Base-by-base conservation (phyloP, 2,888 invertebrate species). In the Drosophila fungiperda region DNA sequence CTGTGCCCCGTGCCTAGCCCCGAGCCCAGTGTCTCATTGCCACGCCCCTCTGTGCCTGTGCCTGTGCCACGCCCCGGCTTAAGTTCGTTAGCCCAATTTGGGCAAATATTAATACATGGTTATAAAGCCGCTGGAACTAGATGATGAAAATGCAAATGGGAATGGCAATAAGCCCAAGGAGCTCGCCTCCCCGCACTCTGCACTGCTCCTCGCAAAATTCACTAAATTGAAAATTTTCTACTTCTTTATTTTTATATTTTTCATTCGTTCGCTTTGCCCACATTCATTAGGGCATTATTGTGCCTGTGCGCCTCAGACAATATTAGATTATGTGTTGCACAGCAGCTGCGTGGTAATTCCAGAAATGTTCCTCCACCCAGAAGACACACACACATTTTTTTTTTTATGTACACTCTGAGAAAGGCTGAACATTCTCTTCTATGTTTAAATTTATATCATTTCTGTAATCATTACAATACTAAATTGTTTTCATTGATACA, bases 71-170 rank as follows among this genome's bases (percentile, higher is more conserved):
- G 58, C 85, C 73, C 61, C 68, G 66, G 89, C 89, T 83, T 80
- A 90, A 82, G 78, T 88, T 87, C 83, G 89, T 87, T 90, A 87
- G 83, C 87, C 82, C 90, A 90, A 86, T 90, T 88, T 83, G 79
- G 68, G 82, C 79, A 88, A 83, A 85, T 85, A 85, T 85, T 85
- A 85, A 89, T 89, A 84, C 85, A 84, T 84, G 90, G 87, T 70
- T 81, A 73, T 84, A 87, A 83, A 88, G 81, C 64, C 75, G 67
- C 73, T 72, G 80, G 70, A 62, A 62, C 69, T 67, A 53, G 69
- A 66, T 71, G 76, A 63, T 71, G 76, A 63, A 79, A 65, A 83
- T 74, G 70, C 35, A 66, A 68, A 58, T 71, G 62, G 62, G 33
- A 62, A 62, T 69, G 54, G 54, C 53, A 61, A 54, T 68, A 61